Conservation (phyloP, 1,140 invertebrate species). For the Psix sp. region DNA sequence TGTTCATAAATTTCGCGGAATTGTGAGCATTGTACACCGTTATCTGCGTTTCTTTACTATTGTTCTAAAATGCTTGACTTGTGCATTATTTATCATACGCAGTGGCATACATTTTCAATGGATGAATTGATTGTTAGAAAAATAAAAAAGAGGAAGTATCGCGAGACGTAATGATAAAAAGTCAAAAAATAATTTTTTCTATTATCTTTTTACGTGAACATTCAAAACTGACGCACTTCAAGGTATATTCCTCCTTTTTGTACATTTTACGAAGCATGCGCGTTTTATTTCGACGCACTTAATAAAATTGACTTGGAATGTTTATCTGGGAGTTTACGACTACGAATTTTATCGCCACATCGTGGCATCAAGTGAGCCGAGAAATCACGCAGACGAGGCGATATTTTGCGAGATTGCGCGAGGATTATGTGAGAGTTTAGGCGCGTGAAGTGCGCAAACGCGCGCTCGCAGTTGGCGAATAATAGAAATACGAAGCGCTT, state of each 20-base stretch:
- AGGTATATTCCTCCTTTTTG: conserved; percentile 2
- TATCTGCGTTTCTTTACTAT: conserved; percentile 23
- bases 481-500: conserved; percentile 9
- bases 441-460: conserved; percentile 2
- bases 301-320: conserved; percentile 41
- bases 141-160: too few species aligned
- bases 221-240: background rate
- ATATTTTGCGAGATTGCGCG: conserved; percentile 23
- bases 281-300: conserved; percentile 25
- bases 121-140: background rate
- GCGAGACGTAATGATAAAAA: too few species aligned
- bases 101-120: background rate
- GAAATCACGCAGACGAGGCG: conserved; percentile 27
- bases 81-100: conserved; percentile 6
- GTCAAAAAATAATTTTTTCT: too few species aligned
- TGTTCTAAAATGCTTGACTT: conserved; percentile 17
- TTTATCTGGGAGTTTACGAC: conserved; percentile 35
- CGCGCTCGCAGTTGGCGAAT: conserved; percentile 16
- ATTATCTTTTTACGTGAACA: background rate
- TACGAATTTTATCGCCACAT: conserved; percentile 39
- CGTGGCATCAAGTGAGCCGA: conserved; percentile 26
- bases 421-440: conserved; percentile 23
- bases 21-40: conserved; percentile 28
- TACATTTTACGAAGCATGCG: conserved; percentile 10
- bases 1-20: conserved; percentile 33